Evolutionary conservation across 1,140 invertebrate species (phyloP), one percentile per base, ranked within the genome.

Genomic region (Latrodectus geometricus): DNA sequence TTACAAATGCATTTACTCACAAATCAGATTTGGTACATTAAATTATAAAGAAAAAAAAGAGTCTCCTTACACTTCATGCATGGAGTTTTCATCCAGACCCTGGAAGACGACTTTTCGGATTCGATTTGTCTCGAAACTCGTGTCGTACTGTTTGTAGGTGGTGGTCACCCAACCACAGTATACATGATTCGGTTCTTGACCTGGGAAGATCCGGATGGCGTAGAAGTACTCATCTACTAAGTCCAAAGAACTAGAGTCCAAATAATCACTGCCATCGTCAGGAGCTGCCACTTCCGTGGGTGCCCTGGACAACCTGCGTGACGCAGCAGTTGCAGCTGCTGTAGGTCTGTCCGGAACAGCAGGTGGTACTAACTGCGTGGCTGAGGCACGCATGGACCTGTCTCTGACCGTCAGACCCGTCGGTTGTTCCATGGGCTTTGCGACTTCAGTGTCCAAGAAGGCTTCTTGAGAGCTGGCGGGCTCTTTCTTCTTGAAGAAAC

Each of bases 91-190:
- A 73, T 91, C 88, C n/a, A 91, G 89, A 35, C 91, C 91, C 73
- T 93, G 94, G n/a, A 98, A 95, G 0, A 96, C 96, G 0, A 95
- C 94, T 90, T 96, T 96, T 35, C 96, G 93, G 1, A 98, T 96
- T 89, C 95, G 95, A 89, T 93, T 95, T 89, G 96, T 94, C 90
- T 97, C 97, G 91, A 99, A 99, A 84, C 96, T 78, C 5, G 73
- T 83, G 12, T 88, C 89, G 78, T 89, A 91, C 76, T 89, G 90
- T 73, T 93, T 92, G 91, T 98, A 99, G 89, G 98, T 97, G 0
- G 98, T 97, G 0, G 98, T 99, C 14, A 99, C 97, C 99, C 98
- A 99, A n/a, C 99, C 99, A 7, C 99, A 95, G 91, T 97, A 99
- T 35, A 98, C 96, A 90, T 99, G 97, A 0, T 96, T 95, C 0